Evolutionary conservation across 2,888 invertebrate species (phyloP), one percentile per base, ranked within the genome.

Genomic region (Eulithis prunata): DNA sequence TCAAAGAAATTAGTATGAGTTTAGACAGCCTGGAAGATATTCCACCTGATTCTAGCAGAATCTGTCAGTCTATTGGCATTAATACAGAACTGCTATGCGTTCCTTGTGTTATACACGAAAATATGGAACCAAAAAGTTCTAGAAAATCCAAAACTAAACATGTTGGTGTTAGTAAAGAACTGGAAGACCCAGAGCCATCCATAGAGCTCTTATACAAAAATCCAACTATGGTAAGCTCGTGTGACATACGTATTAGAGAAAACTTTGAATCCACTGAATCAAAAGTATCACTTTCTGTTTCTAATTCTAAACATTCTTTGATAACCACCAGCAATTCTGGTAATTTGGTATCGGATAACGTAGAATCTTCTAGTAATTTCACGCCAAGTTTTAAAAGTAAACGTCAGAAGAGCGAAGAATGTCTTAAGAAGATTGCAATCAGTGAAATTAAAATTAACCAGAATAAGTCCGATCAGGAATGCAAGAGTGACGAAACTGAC

Each of bases 41-140:
- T 64, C 46, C 75, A 66, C 65, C 68, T 43, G 73, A 73, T 64
- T 75, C 70, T 43, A 78, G 78, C 53, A 80, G 78, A 71, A 83
- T 79, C 53, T 81, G 79, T 69, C 85, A 86, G 66, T 88, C 90
- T 32, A 75, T 90, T 68, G 90, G 88, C 4, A 87, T 89, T 45
- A 90, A 91, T 68, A 90, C 89, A 14, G 90, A 91, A 75, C 77
- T 92, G 12, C 75, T 89, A 58, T 92, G 91, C 75, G 76, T 87
- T 55, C 92, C 92, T 14, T 93, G 93, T 75, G 82, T 90, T 1
- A 90, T 93, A 73, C 88, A 93, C 64, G 82, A 84, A 62, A 83
- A 73, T 65, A 28, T 63, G 12, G 88, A 87, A 36, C 74, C 74
- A 12, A 87, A 83, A 59, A 57, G 63, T 58, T 54, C 54, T 8